phyloP scores from a whole-genome alignment of 2,888 invertebrate species.

The Dasysyrphus tricinctus region DNA sequence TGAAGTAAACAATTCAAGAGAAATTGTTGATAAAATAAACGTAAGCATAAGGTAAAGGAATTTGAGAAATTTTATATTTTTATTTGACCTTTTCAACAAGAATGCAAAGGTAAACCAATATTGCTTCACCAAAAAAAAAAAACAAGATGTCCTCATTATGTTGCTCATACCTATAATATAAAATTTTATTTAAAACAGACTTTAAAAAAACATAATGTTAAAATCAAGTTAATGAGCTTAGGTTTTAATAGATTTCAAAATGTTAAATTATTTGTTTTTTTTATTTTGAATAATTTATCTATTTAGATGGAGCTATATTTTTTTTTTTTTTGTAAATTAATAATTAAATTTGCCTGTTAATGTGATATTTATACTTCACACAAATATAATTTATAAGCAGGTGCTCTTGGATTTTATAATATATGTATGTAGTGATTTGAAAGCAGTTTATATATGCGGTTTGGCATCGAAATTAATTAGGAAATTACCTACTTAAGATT shows the following conservation, averaged over 20 bases:
- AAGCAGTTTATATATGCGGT: not conserved
- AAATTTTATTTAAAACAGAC: not conserved
- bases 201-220: not conserved
- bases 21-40: too few species aligned
- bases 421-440: not conserved
- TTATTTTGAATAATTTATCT: conserved; percentile 23
- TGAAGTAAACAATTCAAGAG: too few species aligned
- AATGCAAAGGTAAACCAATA: too few species aligned
- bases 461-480: conserved; percentile 17
- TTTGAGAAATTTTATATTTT: too few species aligned
- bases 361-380: conserved; percentile 17
- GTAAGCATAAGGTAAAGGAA: too few species aligned
- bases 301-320: conserved; percentile 10
- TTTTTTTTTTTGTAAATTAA: not conserved
- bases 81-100: too few species aligned
- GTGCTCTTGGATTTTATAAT: conserved; percentile 7
- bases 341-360: conserved; percentile 1
- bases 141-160: too few species aligned
- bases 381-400: not conserved
- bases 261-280: not conserved
- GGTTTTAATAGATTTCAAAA: conserved; percentile 8
- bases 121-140: too few species aligned
- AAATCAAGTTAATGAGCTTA: conserved; percentile 4
- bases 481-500: not conserved
- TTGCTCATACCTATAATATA: too few species aligned